Percentiles rank a stretch among this genome's conserved stretches.
Conservation (phyloP, 2,797 vertebrate species). For the Eleutherodactylus coqui region DNA sequence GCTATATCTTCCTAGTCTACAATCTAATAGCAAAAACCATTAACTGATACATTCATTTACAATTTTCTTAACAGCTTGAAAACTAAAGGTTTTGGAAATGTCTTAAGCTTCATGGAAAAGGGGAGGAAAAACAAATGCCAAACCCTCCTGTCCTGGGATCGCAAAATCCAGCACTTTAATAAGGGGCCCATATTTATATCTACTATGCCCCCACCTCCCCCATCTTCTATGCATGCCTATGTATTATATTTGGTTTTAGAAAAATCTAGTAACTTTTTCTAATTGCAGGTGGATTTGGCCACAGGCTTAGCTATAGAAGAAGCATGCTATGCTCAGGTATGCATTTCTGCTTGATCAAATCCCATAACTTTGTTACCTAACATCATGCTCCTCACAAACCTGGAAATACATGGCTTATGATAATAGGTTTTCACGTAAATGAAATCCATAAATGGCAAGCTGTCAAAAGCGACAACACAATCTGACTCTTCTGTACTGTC, state of each 20-base stretch:
- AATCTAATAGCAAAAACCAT: too few species aligned
- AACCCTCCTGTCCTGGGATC: too few species aligned
- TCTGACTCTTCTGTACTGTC: neutral
- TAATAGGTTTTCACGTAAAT: neutral
- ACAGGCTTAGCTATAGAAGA: constrained; percentile 98
- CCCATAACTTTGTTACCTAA: neutral
- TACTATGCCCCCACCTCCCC: too few species aligned
- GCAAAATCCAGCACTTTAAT: too few species aligned
- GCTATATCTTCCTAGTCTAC: too few species aligned
- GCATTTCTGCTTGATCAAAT: constrained; percentile 34
- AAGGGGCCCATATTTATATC: too few species aligned
- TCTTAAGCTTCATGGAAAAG: too few species aligned
- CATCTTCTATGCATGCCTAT: too few species aligned
- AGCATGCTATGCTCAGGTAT: constrained; percentile 96
- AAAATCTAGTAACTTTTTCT: neutral
- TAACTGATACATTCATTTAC: too few species aligned
- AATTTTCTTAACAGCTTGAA: too few species aligned
- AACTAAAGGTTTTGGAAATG: too few species aligned
- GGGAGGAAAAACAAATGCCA: too few species aligned
- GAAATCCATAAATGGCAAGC: neutral
- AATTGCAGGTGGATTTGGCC: constrained; percentile 89
- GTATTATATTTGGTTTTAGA: neutral
- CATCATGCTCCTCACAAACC: neutral
- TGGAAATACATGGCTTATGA: neutral
- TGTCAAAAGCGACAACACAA: neutral